Percentiles rank a stretch among this genome's conserved stretches.
Conservation (phyloP, 2,888 invertebrate species). For the Napeogenes sylphis region DNA sequence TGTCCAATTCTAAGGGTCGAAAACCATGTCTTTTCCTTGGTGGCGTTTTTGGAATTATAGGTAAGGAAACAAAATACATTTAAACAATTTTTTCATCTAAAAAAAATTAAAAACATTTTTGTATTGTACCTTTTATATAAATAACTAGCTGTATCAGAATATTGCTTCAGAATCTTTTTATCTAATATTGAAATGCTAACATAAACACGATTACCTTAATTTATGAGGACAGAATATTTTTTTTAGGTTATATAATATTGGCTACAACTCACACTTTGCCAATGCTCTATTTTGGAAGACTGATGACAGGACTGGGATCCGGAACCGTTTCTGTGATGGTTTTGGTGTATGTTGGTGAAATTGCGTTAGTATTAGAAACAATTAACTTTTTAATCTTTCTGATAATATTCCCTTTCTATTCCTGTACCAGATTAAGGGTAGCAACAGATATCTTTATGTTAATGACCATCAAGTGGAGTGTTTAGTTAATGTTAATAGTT, state of each 20-base stretch:
- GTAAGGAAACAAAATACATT: no score
- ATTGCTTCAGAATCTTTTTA: no score
- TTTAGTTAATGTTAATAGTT: no score
- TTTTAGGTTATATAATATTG: conserved; percentile 24
- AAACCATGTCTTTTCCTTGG: conserved; percentile 15
- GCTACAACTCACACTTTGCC: conserved; percentile 36
- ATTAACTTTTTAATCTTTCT: no score
- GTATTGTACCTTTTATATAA: no score
- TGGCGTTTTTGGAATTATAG: conserved; percentile 7
- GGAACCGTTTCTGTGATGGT: conserved; percentile 40
- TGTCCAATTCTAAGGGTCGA: conserved; percentile 19
- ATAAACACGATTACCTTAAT: not conserved
- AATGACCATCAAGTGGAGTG: no score
- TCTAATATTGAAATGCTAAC: not conserved
- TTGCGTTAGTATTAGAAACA: conserved; percentile 41
- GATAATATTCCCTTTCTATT: no score
- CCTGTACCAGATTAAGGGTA: no score
- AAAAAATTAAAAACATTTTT: no score
- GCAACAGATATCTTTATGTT: no score
- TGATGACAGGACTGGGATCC: conserved; percentile 38
- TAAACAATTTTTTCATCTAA: no score
- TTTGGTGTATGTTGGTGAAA: conserved; percentile 48
- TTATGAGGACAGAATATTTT: not conserved
- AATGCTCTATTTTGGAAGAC: conserved; percentile 41
- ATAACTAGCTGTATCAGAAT: no score